Evolutionary conservation across 1,140 invertebrate genomes (phyloP).

Genomic region (Drosophila triauraria): DNA sequence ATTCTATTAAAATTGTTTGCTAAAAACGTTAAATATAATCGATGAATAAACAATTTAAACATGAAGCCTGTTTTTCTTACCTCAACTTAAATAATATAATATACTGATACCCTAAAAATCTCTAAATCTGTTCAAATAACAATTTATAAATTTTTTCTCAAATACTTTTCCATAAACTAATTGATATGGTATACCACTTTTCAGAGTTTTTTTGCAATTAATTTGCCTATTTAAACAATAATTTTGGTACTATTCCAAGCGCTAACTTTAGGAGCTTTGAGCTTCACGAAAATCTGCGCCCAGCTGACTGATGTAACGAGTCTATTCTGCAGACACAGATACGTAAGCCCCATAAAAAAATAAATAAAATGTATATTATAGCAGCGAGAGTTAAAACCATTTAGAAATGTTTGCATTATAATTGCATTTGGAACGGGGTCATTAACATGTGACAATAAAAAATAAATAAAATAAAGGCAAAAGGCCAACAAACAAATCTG

Average conservation of each 20-base stretch:
- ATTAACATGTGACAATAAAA: conserved; percentile 75
- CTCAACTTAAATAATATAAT: not conserved
- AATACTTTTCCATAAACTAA: not conserved
- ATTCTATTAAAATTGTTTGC: too few species aligned
- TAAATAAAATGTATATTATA: conserved; percentile 17
- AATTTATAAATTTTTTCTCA: not conserved
- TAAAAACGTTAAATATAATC: not conserved
- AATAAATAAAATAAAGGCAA: conserved; percentile 26
- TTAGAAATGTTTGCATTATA: conserved; percentile 75
- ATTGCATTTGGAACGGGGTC: conserved; percentile 75
- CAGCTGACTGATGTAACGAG: conserved; percentile 43
- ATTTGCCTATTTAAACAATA: not conserved
- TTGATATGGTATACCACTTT: not conserved
- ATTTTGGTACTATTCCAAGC: conserved; percentile 22
- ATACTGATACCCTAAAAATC: not conserved
- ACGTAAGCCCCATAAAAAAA: conserved; percentile 25
- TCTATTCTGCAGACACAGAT: conserved; percentile 19
- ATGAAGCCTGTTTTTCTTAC: not conserved
- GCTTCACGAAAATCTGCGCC: conserved; percentile 3
- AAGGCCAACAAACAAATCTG: conserved; percentile 23
- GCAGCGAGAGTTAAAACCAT: conserved; percentile 43
- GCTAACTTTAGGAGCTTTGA: not conserved
- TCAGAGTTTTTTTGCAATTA: not conserved
- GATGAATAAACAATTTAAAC: not conserved
- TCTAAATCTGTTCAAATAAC: not conserved